A percentile compares a stretch with the other conserved stretches of the same genome.
Evolutionary conservation across 2,797 vertebrate genomes (phyloP).

Genomic region (Poliocrania exsul): DNA sequence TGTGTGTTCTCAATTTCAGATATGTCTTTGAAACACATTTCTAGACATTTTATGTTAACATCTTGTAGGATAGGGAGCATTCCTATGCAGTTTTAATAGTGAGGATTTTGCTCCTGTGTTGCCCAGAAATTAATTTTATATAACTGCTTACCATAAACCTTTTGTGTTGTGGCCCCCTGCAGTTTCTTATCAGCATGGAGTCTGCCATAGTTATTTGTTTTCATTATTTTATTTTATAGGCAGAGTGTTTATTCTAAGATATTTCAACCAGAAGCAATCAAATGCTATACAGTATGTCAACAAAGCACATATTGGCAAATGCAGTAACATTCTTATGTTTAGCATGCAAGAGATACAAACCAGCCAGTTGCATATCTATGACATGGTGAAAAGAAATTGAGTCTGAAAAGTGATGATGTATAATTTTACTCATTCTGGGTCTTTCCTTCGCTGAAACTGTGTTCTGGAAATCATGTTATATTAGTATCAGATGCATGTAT

Average conservation of each 20-base stretch:
- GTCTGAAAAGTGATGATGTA: neutral
- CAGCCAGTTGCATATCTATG: neutral
- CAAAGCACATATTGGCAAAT: neutral
- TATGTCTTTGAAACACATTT: neutral
- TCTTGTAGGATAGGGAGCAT: neutral
- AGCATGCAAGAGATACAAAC: neutral
- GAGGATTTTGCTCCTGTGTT: neutral
- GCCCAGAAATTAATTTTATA: neutral
- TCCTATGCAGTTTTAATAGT: neutral
- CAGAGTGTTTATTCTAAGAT: neutral
- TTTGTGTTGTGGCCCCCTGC: neutral
- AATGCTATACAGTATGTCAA: neutral
- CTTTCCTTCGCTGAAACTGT: conserved; percentile 14
- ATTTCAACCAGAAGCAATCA: neutral
- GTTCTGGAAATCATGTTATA: neutral
- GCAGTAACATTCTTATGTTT: neutral
- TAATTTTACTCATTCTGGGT: neutral
- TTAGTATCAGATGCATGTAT: neutral
- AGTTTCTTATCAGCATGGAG: neutral
- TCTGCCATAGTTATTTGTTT: neutral
- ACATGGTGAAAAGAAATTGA: neutral
- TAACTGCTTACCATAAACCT: neutral
- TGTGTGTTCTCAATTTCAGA: neutral
- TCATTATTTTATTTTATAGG: neutral
- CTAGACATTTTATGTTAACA: neutral